phyloP scores from a whole-genome alignment of 2,113 vertebrate species.

The Hystrix cristata region DNA sequence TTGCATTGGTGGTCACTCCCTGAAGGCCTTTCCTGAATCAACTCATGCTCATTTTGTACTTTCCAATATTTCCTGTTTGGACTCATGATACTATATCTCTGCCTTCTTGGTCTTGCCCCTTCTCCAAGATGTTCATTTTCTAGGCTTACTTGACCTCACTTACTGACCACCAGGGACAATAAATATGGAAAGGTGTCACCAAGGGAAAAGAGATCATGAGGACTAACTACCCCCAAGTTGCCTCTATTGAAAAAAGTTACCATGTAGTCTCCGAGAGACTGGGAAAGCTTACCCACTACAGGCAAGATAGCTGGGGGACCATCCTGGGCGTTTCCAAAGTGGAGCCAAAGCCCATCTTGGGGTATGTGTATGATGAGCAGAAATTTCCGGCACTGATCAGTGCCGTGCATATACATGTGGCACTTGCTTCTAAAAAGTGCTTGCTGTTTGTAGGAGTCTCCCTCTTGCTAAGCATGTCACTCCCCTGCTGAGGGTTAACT shows the following conservation, averaged over 20 bases:
- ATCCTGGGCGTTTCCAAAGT: neutral
- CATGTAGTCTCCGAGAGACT: neutral
- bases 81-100: neutral
- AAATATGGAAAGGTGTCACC: neutral
- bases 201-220: neutral
- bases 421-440: neutral
- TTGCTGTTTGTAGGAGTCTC: constrained; percentile 26
- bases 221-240: neutral
- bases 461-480: neutral
- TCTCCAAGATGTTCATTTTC: neutral
- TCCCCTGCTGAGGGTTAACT: constrained; percentile 67
- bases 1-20: neutral
- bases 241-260: neutral
- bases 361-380: neutral
- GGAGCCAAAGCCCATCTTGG: neutral
- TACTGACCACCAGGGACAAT: neutral
- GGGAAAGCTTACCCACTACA: neutral
- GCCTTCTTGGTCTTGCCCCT: constrained; percentile 5
- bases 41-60: neutral
- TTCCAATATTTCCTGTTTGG: neutral
- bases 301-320: neutral
- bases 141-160: neutral
- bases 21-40: neutral
- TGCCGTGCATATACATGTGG: neutral
- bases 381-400: constrained; percentile 8